Evolutionary conservation across 1,140 invertebrate genomes (phyloP), one percentile per base, ranked within the genome.

Genomic region (Scylla paramamosain): DNA sequence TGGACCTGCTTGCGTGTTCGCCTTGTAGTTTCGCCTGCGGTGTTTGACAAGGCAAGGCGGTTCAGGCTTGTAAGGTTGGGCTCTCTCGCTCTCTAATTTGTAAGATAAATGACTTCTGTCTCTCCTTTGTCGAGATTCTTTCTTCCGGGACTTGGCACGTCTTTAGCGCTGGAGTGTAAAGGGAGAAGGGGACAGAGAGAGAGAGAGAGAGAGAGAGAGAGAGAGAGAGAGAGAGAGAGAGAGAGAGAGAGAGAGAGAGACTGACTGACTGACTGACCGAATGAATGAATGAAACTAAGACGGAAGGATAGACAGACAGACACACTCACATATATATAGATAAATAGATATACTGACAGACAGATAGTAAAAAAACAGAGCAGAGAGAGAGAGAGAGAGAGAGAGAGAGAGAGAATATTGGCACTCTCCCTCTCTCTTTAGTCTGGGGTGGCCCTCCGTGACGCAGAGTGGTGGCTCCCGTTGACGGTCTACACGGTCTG

Each of bases 311-410:
- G 67, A 77, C 6, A 77, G 67, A n/a, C 16, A 25, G 67, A 77
- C 12, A n/a, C 1, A 77, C 12, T 2, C 20, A 77, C 4, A n/a
- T 1, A 77, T 0, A 77, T 6, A 77, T 7, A 77, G 0, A 8
- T 7, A n/a, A 20, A n/a, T 25, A 2, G 67, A n/a, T 8, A 39
- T n/a, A 45, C 8, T 3, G 91, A 29, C 59, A 92, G 67, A 92
- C 59, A 92, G 91, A 92, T 31, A 83, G 29, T 82, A 59, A 82
- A 46, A 20, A 46, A 77, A 46, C n/a, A 45, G 59, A 82, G 31
- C 7, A 52, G 31, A n/a, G 67, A 77, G 25, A n/a, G 67, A 77
- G 67, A 77, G 67, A 77, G 67, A 77, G 67, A 77, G 52, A 59
- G 52, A 59, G 52, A 59, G 52, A 59, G 52, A 59, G 67, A n/a